These are phyloP conservation scores for Carettochelys insculpta DNA, from an alignment of 2,113 vertebrate species.

Conservation along the genomic window DNA sequence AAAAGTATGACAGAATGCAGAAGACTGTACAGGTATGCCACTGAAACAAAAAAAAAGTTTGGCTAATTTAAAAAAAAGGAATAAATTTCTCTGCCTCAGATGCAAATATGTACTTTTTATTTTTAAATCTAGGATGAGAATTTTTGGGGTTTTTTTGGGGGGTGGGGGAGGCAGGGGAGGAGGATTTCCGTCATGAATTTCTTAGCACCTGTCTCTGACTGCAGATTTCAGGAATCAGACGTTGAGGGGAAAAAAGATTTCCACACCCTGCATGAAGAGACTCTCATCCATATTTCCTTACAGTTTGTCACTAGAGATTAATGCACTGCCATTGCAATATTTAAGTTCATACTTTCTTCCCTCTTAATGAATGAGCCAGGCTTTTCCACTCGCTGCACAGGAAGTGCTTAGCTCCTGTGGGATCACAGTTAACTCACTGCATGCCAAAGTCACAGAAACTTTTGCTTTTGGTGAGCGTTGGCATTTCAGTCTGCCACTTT, in stretches of 20 bases:
- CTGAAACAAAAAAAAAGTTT: background rate
- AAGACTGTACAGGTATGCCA: background rate
- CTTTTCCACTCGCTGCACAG: constrained; percentile 44
- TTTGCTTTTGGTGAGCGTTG: background rate
- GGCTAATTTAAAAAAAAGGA: background rate
- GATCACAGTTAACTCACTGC: constrained; percentile 68
- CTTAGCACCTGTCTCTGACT: background rate
- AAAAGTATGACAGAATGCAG: background rate
- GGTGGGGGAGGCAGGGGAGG: too few relatives aligned
- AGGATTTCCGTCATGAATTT: background rate
- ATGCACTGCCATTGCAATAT: background rate
- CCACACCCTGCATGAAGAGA: background rate
- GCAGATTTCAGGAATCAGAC: background rate
- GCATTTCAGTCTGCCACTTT: background rate
- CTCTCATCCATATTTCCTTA: background rate
- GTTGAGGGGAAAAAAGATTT: background rate
- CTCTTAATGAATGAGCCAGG: background rate
- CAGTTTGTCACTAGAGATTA: background rate
- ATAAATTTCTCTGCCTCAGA: background rate
- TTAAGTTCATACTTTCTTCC: background rate
- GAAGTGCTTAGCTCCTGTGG: constrained; percentile 43
- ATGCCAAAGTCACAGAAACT: background rate
- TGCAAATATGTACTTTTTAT: background rate
- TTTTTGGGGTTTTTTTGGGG: too few relatives aligned
- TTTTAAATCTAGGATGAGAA: background rate